A percentile compares a stretch with the other conserved stretches of the same genome.
These are phyloP conservation scores for Tinamus guttatus DNA, from an alignment of 2,113 vertebrate genomes.

Conservation along the genomic window DNA sequence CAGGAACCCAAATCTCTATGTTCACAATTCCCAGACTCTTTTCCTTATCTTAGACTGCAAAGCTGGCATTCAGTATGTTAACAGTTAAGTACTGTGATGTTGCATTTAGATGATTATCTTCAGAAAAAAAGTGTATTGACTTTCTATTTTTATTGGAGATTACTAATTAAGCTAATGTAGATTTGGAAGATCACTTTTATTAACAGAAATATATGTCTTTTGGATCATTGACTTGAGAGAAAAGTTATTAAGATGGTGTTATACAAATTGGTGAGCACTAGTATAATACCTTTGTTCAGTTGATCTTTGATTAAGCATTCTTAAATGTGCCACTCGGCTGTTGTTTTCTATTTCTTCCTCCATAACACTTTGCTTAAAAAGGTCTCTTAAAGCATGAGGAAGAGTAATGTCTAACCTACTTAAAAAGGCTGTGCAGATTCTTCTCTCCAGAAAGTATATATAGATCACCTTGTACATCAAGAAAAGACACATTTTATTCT, in stretches of 20 bases:
- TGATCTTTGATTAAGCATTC: background rate
- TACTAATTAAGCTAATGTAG: background rate
- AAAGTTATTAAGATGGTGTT: background rate
- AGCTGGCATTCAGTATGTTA: background rate
- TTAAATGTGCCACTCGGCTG: background rate
- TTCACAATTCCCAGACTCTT: background rate
- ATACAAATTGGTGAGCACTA: background rate
- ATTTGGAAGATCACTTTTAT: background rate
- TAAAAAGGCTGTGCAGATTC: background rate
- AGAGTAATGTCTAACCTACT: slow-evolving; percentile 21
- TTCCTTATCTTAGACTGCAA: background rate
- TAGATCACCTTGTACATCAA: slow-evolving; percentile 24
- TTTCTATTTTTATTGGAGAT: background rate
- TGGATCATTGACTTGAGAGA: background rate
- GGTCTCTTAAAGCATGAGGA: slow-evolving; percentile 3
- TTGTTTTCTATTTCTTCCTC: background rate
- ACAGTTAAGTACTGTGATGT: background rate
- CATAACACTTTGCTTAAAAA: background rate
- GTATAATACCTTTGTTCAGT: background rate
- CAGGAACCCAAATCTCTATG: background rate
- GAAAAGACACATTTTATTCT: slow-evolving; percentile 5
- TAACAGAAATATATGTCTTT: background rate
- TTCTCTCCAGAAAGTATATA: background rate
- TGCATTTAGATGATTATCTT: background rate
- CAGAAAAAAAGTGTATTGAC: background rate